phyloP scores from a whole-genome alignment of 2,797 vertebrate species.

The Columba guinea region DNA sequence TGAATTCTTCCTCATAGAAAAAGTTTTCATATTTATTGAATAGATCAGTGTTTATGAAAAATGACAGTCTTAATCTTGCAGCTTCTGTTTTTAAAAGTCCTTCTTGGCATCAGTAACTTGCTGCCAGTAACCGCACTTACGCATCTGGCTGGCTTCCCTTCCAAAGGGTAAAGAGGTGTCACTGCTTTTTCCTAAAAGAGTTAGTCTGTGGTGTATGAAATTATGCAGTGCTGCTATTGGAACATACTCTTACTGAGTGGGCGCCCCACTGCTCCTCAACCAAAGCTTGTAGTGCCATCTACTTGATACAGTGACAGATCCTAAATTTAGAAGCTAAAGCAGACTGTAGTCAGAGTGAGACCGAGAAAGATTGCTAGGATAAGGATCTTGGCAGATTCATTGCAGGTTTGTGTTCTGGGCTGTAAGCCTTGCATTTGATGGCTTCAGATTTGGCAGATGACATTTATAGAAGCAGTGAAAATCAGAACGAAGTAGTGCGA shows the following conservation, averaged over 20 bases:
- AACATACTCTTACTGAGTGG: accelerated
- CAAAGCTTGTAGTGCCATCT: conserved; percentile 37
- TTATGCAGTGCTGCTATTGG: not conserved
- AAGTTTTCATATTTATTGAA: not conserved
- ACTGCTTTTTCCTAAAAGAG: not conserved
- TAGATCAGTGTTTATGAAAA: not conserved
- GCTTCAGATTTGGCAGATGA: not conserved
- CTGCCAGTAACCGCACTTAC: not conserved
- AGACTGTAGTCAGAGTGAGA: not conserved
- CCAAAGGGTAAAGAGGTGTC: not conserved
- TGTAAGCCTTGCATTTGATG: not conserved
- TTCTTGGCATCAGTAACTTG: not conserved
- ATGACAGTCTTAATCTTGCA: not conserved
- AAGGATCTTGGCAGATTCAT: not conserved
- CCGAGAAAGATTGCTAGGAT: not conserved
- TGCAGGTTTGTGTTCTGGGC: not conserved
- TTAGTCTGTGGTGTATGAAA: not conserved
- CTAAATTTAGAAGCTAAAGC: not conserved
- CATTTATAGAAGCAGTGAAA: not conserved
- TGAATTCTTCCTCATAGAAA: not conserved
- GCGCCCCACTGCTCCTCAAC: not conserved
- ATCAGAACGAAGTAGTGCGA: not conserved
- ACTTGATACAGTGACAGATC: not conserved
- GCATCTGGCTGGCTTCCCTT: not conserved
- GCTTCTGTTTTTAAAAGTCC: not conserved